A percentile compares a stretch with the other conserved stretches of the same genome.
phyloP scores from a whole-genome alignment of 2,113 vertebrate species.

The Ahaetulla prasina region DNA sequence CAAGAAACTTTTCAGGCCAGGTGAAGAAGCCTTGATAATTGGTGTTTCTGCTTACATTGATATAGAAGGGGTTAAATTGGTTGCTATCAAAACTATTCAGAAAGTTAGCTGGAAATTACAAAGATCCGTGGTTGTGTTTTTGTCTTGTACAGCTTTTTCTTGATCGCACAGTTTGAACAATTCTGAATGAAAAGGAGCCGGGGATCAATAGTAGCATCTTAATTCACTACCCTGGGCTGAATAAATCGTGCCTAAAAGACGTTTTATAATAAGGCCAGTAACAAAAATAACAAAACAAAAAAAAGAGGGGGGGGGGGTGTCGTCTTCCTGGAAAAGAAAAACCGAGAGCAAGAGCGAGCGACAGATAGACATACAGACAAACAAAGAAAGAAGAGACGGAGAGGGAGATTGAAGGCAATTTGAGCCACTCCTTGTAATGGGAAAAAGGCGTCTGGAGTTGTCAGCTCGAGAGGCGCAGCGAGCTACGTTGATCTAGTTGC shows the following conservation, averaged over 20 bases:
- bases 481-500: background rate
- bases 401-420: background rate
- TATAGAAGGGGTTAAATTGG: constrained; percentile 56
- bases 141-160: constrained; percentile 47
- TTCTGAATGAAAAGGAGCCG: constrained; percentile 37
- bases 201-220: constrained; percentile 14
- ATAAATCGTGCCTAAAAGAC: background rate
- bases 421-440: too few relatives aligned
- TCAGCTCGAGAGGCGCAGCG: background rate
- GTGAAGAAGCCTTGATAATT: constrained; percentile 52
- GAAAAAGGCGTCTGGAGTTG: background rate
- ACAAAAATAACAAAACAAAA: background rate
- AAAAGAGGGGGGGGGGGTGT: too few relatives aligned
- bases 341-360: too few relatives aligned
- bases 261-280: background rate
- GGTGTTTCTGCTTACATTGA: constrained; percentile 63
- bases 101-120: constrained; percentile 56
- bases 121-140: constrained; percentile 35
- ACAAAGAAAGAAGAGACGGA: too few relatives aligned
- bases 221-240: background rate
- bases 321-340: background rate
- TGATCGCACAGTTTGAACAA: constrained; percentile 13
- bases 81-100: constrained; percentile 57
- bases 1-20: constrained; percentile 43
- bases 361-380: background rate